Conservation (phyloP, 2,113 vertebrate species). For the Lamprotornis superbus region DNA sequence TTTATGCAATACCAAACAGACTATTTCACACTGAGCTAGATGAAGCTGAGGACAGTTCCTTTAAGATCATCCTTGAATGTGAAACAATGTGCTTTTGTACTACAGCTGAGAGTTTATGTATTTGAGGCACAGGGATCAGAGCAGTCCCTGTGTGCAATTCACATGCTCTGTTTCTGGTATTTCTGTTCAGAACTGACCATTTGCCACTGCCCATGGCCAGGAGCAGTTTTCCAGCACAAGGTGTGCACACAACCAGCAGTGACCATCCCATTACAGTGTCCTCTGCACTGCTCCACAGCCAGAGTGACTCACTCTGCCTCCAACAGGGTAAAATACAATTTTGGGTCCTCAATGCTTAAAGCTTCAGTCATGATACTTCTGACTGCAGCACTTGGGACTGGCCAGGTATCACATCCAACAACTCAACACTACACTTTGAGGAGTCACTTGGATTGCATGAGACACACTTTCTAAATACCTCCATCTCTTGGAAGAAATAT, state of each 20-base stretch:
- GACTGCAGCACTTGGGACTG: neutral
- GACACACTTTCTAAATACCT: neutral
- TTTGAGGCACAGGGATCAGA: neutral
- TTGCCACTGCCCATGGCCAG: neutral
- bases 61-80: neutral
- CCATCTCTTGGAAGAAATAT: neutral
- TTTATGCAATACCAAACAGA: neutral
- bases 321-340: neutral
- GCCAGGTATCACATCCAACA: neutral
- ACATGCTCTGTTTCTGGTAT: neutral
- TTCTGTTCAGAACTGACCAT: neutral
- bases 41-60: neutral
- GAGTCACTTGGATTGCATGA: neutral
- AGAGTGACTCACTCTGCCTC: neutral
- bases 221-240: neutral
- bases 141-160: neutral
- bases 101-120: rapidly evolving
- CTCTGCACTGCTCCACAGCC: neutral
- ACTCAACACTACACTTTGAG: neutral
- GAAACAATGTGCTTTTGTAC: neutral
- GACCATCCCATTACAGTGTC: too few species aligned
- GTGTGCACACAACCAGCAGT: neutral
- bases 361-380: neutral
- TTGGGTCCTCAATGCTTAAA: neutral
- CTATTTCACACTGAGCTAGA: neutral